These are phyloP conservation scores for Mercenaria mercenaria DNA, from an alignment of 1,140 invertebrate genomes.

Conservation along the genomic window DNA sequence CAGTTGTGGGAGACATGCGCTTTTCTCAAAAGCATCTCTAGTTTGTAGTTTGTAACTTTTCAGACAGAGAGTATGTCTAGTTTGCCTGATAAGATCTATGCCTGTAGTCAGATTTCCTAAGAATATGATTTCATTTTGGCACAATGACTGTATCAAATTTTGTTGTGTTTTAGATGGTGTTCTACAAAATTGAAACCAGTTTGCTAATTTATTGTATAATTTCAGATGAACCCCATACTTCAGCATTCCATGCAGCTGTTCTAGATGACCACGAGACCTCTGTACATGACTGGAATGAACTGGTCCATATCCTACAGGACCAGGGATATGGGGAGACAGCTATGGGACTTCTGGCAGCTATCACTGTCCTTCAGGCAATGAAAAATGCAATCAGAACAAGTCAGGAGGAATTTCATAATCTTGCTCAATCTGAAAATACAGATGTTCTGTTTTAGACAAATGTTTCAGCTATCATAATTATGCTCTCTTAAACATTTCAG, in stretches of 20 bases:
- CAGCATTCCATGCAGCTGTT: conserved; percentile 74
- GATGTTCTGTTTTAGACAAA: background rate
- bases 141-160: no score
- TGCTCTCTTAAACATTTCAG: no score
- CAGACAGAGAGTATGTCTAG: no score
- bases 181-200: no score
- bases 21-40: no score
- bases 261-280: conserved; percentile 77
- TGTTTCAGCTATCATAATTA: no score
- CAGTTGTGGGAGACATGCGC: no score
- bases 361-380: conserved; percentile 77
- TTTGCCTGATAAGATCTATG: no score
- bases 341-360: conserved; percentile 76
- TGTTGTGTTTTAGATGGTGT: no score
- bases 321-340: conserved; percentile 78
- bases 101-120: no score
- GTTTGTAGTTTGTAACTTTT: no score
- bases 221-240: conserved; percentile 66
- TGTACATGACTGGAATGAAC: conserved; percentile 75
- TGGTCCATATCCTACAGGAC: conserved; percentile 75
- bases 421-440: background rate
- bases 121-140: no score
- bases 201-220: background rate
- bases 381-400: conserved; percentile 70
- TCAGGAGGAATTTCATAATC: conserved; percentile 36